phyloP scores from a whole-genome alignment of 1,140 invertebrate genomes.

The Diorhabda carinulata region DNA sequence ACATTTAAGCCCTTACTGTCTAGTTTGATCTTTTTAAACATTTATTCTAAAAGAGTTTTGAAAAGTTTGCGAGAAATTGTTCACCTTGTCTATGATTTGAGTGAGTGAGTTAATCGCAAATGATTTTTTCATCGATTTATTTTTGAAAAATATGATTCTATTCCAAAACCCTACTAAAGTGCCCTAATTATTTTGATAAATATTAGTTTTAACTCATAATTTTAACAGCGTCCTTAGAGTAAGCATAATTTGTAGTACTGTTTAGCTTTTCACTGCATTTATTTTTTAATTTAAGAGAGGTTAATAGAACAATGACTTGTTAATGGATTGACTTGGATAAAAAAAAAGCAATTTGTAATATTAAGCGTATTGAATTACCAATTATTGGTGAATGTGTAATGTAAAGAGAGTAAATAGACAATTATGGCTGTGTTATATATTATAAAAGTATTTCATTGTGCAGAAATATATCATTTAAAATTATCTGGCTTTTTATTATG shows the following conservation, averaged over 20 bases:
- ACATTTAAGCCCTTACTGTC: too few relatives aligned
- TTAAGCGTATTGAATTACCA: constrained; percentile 1
- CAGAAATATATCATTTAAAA: constrained; percentile 10
- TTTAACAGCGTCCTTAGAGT: neutral
- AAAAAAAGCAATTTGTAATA: neutral
- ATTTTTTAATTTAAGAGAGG: neutral
- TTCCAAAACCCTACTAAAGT: too few relatives aligned
- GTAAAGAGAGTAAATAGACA: constrained; percentile 7
- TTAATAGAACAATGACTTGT: neutral
- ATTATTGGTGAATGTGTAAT: constrained; percentile 8
- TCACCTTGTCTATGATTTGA: too few relatives aligned
- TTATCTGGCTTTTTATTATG: neutral
- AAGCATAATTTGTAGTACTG: neutral
- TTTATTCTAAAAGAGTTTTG: too few relatives aligned
- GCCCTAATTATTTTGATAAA: too few relatives aligned
- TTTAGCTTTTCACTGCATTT: constrained; percentile 6
- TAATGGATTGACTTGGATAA: neutral
- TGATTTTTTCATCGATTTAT: too few relatives aligned
- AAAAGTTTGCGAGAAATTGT: too few relatives aligned
- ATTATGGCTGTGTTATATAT: constrained; percentile 13
- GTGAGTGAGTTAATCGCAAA: too few relatives aligned
- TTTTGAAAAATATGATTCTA: too few relatives aligned
- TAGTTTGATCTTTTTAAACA: too few relatives aligned
- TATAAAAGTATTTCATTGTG: constrained; percentile 9
- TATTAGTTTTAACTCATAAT: too few relatives aligned